Percentiles rank a stretch among this genome's conserved stretches.
phyloP scores from a whole-genome alignment of 1,140 invertebrate species.

The Zaprionus davidi region DNA sequence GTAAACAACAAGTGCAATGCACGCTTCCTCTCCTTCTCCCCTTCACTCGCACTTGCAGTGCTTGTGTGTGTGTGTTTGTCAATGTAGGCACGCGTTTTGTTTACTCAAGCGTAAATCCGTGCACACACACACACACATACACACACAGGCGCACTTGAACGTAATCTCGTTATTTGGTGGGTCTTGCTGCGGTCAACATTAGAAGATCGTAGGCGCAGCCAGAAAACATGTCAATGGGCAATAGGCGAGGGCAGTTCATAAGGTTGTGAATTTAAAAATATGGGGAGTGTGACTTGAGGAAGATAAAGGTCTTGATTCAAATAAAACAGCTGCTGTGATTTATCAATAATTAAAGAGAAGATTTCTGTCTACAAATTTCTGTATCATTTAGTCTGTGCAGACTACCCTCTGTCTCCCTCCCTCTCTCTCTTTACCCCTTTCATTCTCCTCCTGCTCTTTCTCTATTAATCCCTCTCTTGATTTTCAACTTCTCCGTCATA shows the following conservation, averaged over 20 bases:
- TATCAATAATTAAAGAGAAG: neutral
- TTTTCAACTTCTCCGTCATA: neutral
- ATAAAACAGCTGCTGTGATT: neutral
- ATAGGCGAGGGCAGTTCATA: conserved; percentile 16
- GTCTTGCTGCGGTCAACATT: conserved; percentile 31
- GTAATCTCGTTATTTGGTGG: conserved; percentile 59
- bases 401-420: neutral
- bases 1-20: conserved; percentile 78
- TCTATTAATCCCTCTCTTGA: neutral
- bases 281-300: no score
- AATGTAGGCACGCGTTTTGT: conserved; percentile 52
- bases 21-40: conserved; percentile 43
- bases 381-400: neutral
- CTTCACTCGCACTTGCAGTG: neutral
- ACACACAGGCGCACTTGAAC: conserved; percentile 58
- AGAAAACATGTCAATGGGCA: conserved; percentile 28
- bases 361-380: neutral
- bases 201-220: conserved; percentile 47
- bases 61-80: conserved; percentile 30
- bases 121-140: conserved; percentile 46
- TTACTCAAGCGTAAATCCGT: conserved; percentile 79
- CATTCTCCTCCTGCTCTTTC: neutral
- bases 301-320: neutral
- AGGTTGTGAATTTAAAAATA: neutral
- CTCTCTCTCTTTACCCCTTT: neutral